These are phyloP conservation scores for Herminia tarsipennalis DNA, from an alignment of 2,888 invertebrate genomes.

Conservation along the genomic window DNA sequence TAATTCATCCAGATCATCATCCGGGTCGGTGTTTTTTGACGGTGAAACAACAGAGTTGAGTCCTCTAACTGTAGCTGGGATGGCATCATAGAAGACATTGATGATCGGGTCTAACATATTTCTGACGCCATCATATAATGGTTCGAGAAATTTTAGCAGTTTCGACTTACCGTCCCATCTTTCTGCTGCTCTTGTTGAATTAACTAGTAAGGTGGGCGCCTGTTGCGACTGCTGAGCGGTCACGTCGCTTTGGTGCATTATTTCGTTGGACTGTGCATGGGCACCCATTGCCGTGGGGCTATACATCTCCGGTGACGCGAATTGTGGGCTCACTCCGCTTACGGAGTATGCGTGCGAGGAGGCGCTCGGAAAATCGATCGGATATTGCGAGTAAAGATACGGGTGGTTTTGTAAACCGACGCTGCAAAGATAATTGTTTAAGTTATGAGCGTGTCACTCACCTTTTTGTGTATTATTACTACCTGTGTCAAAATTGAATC, in stretches of 20 bases:
- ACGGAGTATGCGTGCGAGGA: slow-evolving; percentile 84
- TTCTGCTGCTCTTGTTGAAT: slow-evolving; percentile 77
- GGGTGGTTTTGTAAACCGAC: slow-evolving; percentile 82
- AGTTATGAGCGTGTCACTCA: slow-evolving; percentile 40
- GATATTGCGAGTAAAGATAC: slow-evolving; percentile 83
- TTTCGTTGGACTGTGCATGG: slow-evolving; percentile 72
- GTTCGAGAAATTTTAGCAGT: slow-evolving; percentile 78
- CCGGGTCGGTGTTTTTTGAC: slow-evolving; percentile 56
- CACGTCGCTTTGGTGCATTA: slow-evolving; percentile 76
- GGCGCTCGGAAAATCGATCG: slow-evolving; percentile 83
- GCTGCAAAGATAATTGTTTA: slow-evolving; percentile 75
- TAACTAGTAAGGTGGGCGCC: slow-evolving; percentile 72
- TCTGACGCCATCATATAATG: slow-evolving; percentile 69
- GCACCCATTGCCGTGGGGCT: slow-evolving; percentile 73
- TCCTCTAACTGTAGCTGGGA: slow-evolving; percentile 76
- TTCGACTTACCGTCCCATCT: slow-evolving; percentile 84
- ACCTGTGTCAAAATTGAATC: too few relatives aligned
- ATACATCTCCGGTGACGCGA: slow-evolving; percentile 80
- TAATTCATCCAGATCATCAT: slow-evolving; percentile 55
- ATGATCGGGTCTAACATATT: slow-evolving; percentile 74
- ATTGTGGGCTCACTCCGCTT: slow-evolving; percentile 80
- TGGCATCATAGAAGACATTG: slow-evolving; percentile 71
- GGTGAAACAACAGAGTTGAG: slow-evolving; percentile 72
- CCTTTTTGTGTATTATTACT: neutral
- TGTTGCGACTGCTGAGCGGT: slow-evolving; percentile 84